These are phyloP conservation scores for Ptychodera flava DNA, from an alignment of 35 echinoderm and acorn worm species.

Conservation along the genomic window DNA sequence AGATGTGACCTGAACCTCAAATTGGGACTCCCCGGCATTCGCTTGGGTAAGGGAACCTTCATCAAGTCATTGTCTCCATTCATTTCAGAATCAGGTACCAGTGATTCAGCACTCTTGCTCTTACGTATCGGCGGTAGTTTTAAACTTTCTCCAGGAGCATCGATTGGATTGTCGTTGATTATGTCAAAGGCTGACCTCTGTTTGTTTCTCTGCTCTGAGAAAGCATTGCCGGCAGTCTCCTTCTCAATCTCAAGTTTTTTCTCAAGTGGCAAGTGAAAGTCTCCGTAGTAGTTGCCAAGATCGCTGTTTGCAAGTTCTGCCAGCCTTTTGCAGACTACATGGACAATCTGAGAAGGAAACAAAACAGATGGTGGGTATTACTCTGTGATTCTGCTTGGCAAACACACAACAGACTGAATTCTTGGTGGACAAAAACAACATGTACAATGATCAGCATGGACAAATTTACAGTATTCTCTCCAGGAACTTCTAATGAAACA, in stretches of 20 bases:
- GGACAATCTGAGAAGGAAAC: constrained; percentile 37
- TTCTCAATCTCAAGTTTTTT: constrained; percentile 21
- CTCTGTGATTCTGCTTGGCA: no score
- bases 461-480: no score
- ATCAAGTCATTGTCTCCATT: background rate
- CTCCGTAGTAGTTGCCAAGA: background rate
- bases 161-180: background rate
- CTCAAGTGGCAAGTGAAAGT: background rate
- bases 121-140: background rate
- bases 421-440: no score
- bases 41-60: background rate
- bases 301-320: constrained; percentile 32
- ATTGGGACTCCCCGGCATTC: background rate
- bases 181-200: background rate
- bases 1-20: background rate
- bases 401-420: no score
- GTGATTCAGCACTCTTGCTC: background rate
- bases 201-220: constrained; percentile 17
- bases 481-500: no score
- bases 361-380: background rate
- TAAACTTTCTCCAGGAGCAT: background rate
- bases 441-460: no score
- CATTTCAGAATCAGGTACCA: background rate
- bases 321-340: constrained; percentile 39
- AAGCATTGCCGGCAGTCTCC: constrained; percentile 33